Base-by-base conservation (phyloP, 2,113 vertebrate species). In the Lonchura striata region DNA sequence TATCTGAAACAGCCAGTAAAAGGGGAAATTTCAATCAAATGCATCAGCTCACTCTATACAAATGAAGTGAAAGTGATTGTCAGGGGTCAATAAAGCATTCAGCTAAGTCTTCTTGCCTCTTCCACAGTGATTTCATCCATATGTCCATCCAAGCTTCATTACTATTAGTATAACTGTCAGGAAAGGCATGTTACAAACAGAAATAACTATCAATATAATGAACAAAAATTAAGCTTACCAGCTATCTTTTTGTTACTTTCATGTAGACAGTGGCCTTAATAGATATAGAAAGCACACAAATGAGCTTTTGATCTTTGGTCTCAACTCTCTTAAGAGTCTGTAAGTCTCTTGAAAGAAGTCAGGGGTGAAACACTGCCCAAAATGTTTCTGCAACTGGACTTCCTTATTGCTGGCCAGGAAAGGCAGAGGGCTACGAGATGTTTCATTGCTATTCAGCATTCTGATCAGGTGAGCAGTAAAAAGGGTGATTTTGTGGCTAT, bases 11-110 rank as follows among this genome's bases (percentile, higher is more conserved):
- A 96, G 88, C 49, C 70, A 87, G 82, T 9, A 81, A 89, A 92
- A 89, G 77, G 82, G 82, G 46, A 96, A 94, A 83, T 77, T 93
- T 74, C 82, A 7, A 28, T 50, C 77, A 78, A 76, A 75, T 39
- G 39, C 69, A 63, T 57, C 53, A 69, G 83, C 54, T 94, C 46
- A 63, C 61, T 68, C 41, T 30, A 63, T 69, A 52, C 11, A 93
- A 23, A 64, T 85, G 81, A 85, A 95, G 49, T 42, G 91, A 88
- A 94, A 53, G 37, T 86, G 84, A 95, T 71, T 75, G 35, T 71
- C 56, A 79, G 65, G 69, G 33, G 53, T 63, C 77, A 96, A 69
- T 60, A 91, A 95, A 82, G 22, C 15, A 82, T 78, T 92, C 83
- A 64, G 33, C 60, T 64, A 49, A 81, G 37, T 82, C 66, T 92